Evolutionary conservation across 2,797 vertebrate genomes (phyloP), one percentile per base, ranked within the genome.

Genomic region (Geotrypetes seraphini): DNA sequence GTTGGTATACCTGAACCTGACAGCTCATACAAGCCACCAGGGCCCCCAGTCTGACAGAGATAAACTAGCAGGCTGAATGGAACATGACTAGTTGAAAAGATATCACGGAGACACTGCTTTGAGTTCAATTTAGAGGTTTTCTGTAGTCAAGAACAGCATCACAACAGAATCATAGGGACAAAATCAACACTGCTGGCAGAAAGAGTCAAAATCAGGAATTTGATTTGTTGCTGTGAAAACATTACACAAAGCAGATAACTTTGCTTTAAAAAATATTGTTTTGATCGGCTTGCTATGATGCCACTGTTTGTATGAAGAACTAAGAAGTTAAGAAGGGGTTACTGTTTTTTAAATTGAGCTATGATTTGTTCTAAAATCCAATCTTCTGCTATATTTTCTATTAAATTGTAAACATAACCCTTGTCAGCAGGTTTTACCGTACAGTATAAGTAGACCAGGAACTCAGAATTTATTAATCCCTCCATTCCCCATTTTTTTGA

Each of bases 21-120:
- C 78, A 80, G 74, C 73, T 71, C 58, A 42, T 23, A 33, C 28
- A 53, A 60, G 56, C 76, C 63, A 48, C 76, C 51, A 47, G 63
- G 66, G 70, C 43, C 58, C 31, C 28, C 22, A 34, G 49, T 43
- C 66, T 75, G 78, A 81, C 80, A 79, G 62, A 81, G 79, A 83
- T 65, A 78, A 79, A 83, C 56, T 68, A 77, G 62, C 65, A 58
- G 60, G 62, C 69, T 63, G 71, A 66, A 76, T 72, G 69, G 70
- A 79, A 83, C 79, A 75, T 71, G 80, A 81, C 79, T 76, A 71
- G 72, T 68, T 75, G 80, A 71, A 77, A 76, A 80, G 79, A 72
- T 75, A 78, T 48, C 66, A 54, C 77, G 69, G 72, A 77, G 71
- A 66, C 80, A 73, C 58, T 59, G 46, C 73, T 79, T 77, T 41